Percentiles rank a stretch among this genome's conserved stretches.
phyloP scores from a whole-genome alignment of 1,140 invertebrate genomes.

The Scaptomyza pallida region DNA sequence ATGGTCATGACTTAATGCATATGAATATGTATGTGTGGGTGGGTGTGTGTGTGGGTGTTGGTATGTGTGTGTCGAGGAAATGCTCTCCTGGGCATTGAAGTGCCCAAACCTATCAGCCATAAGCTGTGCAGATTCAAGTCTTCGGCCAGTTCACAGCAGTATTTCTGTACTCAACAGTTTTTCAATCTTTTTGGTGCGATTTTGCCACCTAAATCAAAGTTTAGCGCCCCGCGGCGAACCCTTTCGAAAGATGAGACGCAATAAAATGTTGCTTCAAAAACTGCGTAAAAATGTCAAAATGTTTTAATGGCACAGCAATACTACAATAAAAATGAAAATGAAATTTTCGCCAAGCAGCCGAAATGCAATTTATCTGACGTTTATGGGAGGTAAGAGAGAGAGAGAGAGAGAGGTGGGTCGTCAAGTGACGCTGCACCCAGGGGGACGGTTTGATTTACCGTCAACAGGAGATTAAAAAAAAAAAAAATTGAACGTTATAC shows the following conservation, averaged over 20 bases:
- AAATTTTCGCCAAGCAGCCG: constrained; percentile 47
- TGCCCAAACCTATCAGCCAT: constrained; percentile 6
- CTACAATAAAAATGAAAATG: constrained; percentile 56
- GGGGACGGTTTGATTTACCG: constrained; percentile 81
- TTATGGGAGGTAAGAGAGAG: no score
- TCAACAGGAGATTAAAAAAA: constrained; percentile 82
- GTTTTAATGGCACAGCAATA: constrained; percentile 54
- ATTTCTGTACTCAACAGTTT: constrained; percentile 7
- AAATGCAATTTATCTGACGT: constrained; percentile 73
- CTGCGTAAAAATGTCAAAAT: constrained; percentile 80
- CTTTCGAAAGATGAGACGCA: constrained; percentile 58
- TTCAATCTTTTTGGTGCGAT: constrained; percentile 44
- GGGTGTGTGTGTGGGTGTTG: constrained; percentile 20
- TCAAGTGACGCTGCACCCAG: constrained; percentile 75
- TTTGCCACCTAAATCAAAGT: constrained; percentile 71
- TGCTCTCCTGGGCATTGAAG: constrained; percentile 61
- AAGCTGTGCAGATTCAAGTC: constrained; percentile 19
- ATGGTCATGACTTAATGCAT: constrained; percentile 67
- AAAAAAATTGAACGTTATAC: constrained; percentile 46
- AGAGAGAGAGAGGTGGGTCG: no score
- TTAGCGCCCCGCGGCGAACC: constrained; percentile 60
- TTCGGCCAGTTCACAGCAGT: neutral
- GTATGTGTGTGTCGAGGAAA: constrained; percentile 49
- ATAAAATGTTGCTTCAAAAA: constrained; percentile 51
- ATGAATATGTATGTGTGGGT: constrained; percentile 50